These are phyloP conservation scores for Bombus vancouverensis DNA, from an alignment of 1,140 invertebrate genomes.

Conservation along the genomic window DNA sequence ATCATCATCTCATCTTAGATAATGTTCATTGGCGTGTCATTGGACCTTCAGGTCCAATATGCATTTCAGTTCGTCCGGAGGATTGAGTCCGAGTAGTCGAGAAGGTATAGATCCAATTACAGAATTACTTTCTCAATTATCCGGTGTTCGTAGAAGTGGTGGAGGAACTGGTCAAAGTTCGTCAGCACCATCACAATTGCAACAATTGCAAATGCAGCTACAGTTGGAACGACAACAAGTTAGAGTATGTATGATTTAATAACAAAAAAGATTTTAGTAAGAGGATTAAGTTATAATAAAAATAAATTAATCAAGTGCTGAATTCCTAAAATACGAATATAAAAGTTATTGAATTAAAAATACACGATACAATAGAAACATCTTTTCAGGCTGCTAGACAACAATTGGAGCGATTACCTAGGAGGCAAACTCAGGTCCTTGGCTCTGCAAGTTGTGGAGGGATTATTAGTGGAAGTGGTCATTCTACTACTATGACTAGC, in stretches of 20 bases:
- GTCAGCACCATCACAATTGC: conserved; percentile 90
- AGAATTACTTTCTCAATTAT: conserved; percentile 95
- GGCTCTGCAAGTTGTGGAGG: conserved; percentile 76
- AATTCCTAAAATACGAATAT: not conserved
- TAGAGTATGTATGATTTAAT: conserved; percentile 83
- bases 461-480: conserved; percentile 80
- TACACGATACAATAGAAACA: conserved; percentile 8
- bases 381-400: conserved; percentile 88
- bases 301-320: not conserved
- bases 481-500: conserved; percentile 77
- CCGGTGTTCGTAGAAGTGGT: conserved; percentile 90
- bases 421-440: conserved; percentile 86
- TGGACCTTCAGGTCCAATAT: conserved; percentile 89
- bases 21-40: conserved; percentile 67
- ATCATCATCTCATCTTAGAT: conserved; percentile 64
- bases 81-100: conserved; percentile 92
- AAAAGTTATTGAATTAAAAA: not conserved
- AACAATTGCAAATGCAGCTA: conserved; percentile 95
- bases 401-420: conserved; percentile 92
- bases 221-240: conserved; percentile 94
- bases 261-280: not conserved
- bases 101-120: conserved; percentile 97
- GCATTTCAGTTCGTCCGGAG: conserved; percentile 93
- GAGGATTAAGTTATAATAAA: not conserved
- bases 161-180: conserved; percentile 83